Evolutionary conservation across 2,888 invertebrate genomes (phyloP).

Genomic region (Cosmia trapezina): DNA sequence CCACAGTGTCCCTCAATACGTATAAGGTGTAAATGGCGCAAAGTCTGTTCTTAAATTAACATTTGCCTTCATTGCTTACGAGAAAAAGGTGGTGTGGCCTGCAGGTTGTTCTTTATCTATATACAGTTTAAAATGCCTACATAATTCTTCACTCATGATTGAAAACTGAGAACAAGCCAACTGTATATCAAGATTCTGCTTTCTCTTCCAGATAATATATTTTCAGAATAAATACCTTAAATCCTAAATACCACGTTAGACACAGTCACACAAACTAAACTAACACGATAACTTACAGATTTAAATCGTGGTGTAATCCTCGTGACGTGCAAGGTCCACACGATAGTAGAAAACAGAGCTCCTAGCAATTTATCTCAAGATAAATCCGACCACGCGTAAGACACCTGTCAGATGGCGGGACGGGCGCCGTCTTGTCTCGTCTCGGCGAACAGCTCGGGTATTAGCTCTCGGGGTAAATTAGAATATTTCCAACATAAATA

Average conservation of each 20-base stretch:
- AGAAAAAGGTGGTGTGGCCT: neutral
- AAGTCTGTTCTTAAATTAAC: conserved; percentile 68
- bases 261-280: conserved; percentile 56
- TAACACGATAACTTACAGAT: conserved; percentile 62
- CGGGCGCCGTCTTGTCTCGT: conserved; percentile 81
- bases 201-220: conserved; percentile 7
- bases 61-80: conserved; percentile 44
- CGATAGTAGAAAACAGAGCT: conserved; percentile 66
- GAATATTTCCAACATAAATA: conserved; percentile 86
- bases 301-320: conserved; percentile 64
- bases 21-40: conserved; percentile 66
- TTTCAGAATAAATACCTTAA: conserved; percentile 18
- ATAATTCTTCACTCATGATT: neutral
- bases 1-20: conserved; percentile 68
- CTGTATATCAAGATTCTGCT: neutral
- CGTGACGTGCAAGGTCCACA: conserved; percentile 69
- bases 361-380: conserved; percentile 82
- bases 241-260: conserved; percentile 39
- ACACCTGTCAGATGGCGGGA: conserved; percentile 86
- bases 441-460: conserved; percentile 76
- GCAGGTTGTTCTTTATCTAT: no score
- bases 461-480: conserved; percentile 82
- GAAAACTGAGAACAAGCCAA: neutral
- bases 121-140: neutral
- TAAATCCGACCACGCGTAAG: conserved; percentile 85